phyloP scores from a whole-genome alignment of 2,888 invertebrate species.

The Acleris sparsana region DNA sequence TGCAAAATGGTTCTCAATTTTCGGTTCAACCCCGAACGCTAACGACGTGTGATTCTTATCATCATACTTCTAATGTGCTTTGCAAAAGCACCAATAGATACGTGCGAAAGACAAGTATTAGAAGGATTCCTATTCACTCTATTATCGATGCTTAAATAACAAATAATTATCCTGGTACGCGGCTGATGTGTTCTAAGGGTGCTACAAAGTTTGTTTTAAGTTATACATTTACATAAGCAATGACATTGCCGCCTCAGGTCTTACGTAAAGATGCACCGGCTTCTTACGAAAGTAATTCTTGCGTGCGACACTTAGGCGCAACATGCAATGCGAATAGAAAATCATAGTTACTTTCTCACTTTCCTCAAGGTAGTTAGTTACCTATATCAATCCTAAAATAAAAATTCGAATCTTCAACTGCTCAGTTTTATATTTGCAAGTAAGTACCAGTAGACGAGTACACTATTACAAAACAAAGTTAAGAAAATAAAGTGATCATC shows the following conservation, averaged over 20 bases:
- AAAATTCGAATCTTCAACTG: too few species aligned
- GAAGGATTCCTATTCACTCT: too few species aligned
- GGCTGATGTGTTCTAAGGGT: not conserved
- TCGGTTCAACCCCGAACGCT: not conserved
- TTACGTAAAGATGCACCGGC: slow-evolving; percentile 72
- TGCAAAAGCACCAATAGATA: too few species aligned
- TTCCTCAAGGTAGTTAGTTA: not conserved
- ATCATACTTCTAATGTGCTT: too few species aligned
- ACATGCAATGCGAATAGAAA: slow-evolving; percentile 3
- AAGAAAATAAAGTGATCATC: too few species aligned
- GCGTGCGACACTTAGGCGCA: slow-evolving; percentile 34
- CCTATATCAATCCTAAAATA: too few species aligned
- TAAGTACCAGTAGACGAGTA: too few species aligned
- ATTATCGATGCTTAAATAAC: not conserved
- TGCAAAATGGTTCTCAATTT: slow-evolving; percentile 17
- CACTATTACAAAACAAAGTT: too few species aligned
- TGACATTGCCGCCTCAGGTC: slow-evolving; percentile 58
- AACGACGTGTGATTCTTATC: too few species aligned
- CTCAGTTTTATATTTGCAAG: too few species aligned
- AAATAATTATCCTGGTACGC: too few species aligned
- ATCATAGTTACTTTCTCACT: not conserved
- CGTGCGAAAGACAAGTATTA: too few species aligned
- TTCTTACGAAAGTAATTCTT: slow-evolving; percentile 57
- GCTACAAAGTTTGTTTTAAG: slow-evolving; percentile 6
- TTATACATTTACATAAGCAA: slow-evolving; percentile 59